Conservation (phyloP, 2,113 vertebrate genomes). For the Dasyurus viverrinus region DNA sequence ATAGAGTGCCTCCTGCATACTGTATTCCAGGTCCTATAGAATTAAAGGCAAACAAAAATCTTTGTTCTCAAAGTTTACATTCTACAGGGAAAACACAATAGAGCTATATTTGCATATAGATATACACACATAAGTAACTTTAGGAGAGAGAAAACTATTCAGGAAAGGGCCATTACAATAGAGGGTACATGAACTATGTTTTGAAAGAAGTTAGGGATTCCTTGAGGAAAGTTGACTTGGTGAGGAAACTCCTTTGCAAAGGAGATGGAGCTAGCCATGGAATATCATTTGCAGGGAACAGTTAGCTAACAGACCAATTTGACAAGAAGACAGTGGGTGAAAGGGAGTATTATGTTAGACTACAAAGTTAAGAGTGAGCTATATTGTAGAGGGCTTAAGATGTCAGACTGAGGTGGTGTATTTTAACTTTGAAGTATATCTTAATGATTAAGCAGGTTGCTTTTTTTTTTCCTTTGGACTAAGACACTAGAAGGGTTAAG, state of each 20-base stretch:
- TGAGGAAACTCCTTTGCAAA: background rate
- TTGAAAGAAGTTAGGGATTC: background rate
- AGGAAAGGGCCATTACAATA: background rate
- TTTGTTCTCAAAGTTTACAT: background rate
- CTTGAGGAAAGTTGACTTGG: background rate
- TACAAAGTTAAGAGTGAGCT: background rate
- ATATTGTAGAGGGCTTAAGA: background rate
- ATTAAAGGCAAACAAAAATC: background rate
- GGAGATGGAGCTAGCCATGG: background rate
- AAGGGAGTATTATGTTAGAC: background rate
- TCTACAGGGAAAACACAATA: background rate
- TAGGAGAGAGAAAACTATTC: background rate
- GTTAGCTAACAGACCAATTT: background rate
- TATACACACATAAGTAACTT: background rate
- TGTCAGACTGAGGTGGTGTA: background rate
- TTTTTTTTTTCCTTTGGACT: background rate
- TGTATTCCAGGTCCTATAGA: background rate
- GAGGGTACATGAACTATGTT: background rate
- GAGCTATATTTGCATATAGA: background rate
- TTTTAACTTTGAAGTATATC: background rate
- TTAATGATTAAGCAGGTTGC: background rate
- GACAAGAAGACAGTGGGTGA: background rate
- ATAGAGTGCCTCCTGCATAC: background rate
- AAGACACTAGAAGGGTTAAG: background rate
- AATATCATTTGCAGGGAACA: background rate